These are phyloP conservation scores for Clepsis dumicolana DNA, from an alignment of 2,888 invertebrate species.

Conservation along the genomic window DNA sequence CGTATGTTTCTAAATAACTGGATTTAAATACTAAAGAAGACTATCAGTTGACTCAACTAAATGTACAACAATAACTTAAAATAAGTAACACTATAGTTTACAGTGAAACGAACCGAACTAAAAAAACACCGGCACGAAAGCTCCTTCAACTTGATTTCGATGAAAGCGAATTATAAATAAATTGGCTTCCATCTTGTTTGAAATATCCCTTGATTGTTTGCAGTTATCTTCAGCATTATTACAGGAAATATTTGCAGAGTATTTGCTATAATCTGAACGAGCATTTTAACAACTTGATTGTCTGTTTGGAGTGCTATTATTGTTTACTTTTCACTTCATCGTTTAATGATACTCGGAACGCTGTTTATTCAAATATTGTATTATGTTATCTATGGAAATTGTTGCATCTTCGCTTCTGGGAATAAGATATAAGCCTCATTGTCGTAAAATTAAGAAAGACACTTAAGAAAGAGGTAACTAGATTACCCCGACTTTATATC, in stretches of 20 bases:
- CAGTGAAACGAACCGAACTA: too few relatives aligned
- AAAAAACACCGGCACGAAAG: background rate
- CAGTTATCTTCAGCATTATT: slow-evolving; percentile 15
- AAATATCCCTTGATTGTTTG: background rate
- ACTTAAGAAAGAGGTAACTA: too few relatives aligned
- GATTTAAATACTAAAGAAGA: too few relatives aligned
- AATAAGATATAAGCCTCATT: background rate
- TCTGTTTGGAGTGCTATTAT: slow-evolving; percentile 15
- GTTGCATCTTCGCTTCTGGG: background rate
- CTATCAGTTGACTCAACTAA: too few relatives aligned
- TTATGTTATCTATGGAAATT: background rate
- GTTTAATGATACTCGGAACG: slow-evolving; percentile 14
- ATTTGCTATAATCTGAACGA: slow-evolving; percentile 19
- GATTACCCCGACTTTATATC: too few relatives aligned
- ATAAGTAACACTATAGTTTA: too few relatives aligned
- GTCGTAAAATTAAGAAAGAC: background rate
- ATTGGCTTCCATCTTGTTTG: background rate
- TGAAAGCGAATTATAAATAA: background rate
- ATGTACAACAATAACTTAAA: too few relatives aligned
- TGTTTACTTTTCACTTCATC: slow-evolving; percentile 27
- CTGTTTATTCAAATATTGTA: slow-evolving; percentile 4
- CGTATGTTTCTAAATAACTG: too few relatives aligned
- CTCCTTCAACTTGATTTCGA: background rate
- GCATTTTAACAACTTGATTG: slow-evolving; percentile 18
- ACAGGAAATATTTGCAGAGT: slow-evolving; percentile 11